Percentiles rank a stretch among this genome's conserved stretches.
Conservation (phyloP, 2,797 vertebrate genomes). For the Australoheros facetus region DNA sequence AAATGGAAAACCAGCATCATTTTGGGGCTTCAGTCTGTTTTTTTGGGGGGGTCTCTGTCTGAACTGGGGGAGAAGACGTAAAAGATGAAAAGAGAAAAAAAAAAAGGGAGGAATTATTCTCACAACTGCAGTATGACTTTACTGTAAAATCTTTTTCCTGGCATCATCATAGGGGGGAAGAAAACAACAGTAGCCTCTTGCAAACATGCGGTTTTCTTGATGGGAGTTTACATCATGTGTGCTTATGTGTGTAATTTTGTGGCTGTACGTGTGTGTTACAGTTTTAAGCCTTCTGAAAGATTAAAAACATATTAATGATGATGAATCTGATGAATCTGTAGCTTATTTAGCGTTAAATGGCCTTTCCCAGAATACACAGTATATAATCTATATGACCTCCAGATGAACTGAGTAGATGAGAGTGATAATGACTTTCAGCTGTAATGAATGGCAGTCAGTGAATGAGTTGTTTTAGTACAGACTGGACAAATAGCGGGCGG, state of each 20-base stretch:
- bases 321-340: neutral
- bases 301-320: neutral
- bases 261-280: conserved; percentile 14
- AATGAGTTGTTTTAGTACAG: conserved; percentile 26
- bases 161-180: conserved; percentile 22
- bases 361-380: neutral
- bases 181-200: conserved; percentile 21
- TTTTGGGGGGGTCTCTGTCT: conserved; percentile 52
- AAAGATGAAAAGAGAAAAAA: conserved; percentile 43
- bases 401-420: conserved; percentile 14
- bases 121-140: conserved; percentile 33
- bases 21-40: conserved; percentile 41
- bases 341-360: neutral
- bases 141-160: conserved; percentile 57
- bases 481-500: conserved; percentile 32
- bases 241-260: conserved; percentile 34
- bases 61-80: conserved; percentile 17
- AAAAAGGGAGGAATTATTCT: conserved; percentile 34
- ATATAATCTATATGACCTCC: conserved; percentile 11
- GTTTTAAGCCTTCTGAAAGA: neutral
- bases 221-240: conserved; percentile 18
- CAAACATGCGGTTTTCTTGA: conserved; percentile 33
- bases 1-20: conserved; percentile 66
- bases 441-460: neutral
- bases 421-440: conserved; percentile 1